Conservation (phyloP, 2,797 vertebrate species). For the Synaphobranchus kaupii region DNA sequence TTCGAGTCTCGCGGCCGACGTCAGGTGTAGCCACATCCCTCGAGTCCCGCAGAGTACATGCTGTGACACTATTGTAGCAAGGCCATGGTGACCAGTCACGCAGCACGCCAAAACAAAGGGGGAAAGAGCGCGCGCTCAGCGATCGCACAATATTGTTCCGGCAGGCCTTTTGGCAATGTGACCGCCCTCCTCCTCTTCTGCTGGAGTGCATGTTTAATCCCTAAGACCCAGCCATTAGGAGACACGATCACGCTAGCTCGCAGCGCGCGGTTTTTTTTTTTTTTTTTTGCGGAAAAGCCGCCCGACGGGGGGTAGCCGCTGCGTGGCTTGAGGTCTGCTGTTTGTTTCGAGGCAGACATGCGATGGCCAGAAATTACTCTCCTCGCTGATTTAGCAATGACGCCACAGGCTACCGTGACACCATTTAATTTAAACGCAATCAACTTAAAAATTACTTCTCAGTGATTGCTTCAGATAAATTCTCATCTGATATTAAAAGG, state of each 20-base stretch:
- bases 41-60: not conserved
- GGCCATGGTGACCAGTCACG: not conserved
- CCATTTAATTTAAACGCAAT: not conserved
- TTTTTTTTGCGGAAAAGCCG: slow-evolving; percentile 9
- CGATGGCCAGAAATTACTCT: slow-evolving; percentile 15
- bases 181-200: slow-evolving; percentile 36
- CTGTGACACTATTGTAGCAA: not conserved
- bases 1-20: not conserved
- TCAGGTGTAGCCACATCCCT: not conserved
- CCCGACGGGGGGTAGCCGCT: slow-evolving; percentile 14
- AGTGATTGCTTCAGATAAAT: not conserved
- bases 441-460: not conserved
- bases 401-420: not conserved
- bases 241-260: slow-evolving; percentile 64
- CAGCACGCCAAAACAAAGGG: not conserved
- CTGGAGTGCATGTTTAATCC: slow-evolving; percentile 68
- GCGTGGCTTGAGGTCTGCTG: slow-evolving; percentile 5
- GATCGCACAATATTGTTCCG: slow-evolving; percentile 50
- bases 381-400: not conserved
- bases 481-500: not conserved
- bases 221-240: slow-evolving; percentile 63
- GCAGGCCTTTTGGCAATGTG: slow-evolving; percentile 58
- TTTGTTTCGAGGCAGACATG: slow-evolving; percentile 27
- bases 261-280: slow-evolving; percentile 46
- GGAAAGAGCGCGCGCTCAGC: slow-evolving; percentile 6